Percentiles rank a stretch among this genome's conserved stretches.
These are phyloP conservation scores for Platerodrilus igneus DNA, from an alignment of 2,888 invertebrate species.

Conservation along the genomic window DNA sequence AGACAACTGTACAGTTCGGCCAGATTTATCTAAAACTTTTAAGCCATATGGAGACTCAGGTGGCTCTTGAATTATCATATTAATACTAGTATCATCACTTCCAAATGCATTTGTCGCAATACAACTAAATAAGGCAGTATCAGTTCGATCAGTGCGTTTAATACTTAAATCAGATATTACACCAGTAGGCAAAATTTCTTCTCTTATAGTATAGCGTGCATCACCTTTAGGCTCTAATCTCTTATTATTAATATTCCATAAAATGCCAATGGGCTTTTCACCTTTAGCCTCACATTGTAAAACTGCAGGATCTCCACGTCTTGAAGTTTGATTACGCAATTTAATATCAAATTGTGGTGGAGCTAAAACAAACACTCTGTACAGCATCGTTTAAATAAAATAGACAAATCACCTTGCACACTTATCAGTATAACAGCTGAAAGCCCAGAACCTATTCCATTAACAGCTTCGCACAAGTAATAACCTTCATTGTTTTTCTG, in stretches of 20 bases:
- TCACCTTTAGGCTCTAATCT: conserved; percentile 88
- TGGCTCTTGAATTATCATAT: conserved; percentile 90
- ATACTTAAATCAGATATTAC: conserved; percentile 86
- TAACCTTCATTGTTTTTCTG: conserved; percentile 92
- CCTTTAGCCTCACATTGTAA: conserved; percentile 90
- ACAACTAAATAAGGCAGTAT: conserved; percentile 86
- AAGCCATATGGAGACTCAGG: conserved; percentile 86
- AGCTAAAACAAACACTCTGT: conserved; percentile 52
- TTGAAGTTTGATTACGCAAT: conserved; percentile 84
- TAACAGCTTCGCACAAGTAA: conserved; percentile 93
- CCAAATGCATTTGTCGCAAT: conserved; percentile 92
- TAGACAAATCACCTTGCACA: conserved; percentile 71
- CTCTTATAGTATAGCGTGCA: conserved; percentile 78
- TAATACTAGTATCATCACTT: conserved; percentile 91
- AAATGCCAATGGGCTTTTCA: conserved; percentile 89
- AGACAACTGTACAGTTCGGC: conserved; percentile 82
- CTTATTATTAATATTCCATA: conserved; percentile 94
- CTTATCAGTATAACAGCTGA: conserved; percentile 92
- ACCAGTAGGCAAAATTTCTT: conserved; percentile 83
- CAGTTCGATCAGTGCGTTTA: conserved; percentile 81
- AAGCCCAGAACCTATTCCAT: conserved; percentile 91
- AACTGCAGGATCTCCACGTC: conserved; percentile 85
- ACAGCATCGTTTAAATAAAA: conserved; percentile 1
- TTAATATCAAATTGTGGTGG: conserved; percentile 93
- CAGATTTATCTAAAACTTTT: conserved; percentile 85